Evolutionary conservation across 1,140 invertebrate genomes (phyloP), one percentile per base, ranked within the genome.

Genomic region (Plectus sambesii): DNA sequence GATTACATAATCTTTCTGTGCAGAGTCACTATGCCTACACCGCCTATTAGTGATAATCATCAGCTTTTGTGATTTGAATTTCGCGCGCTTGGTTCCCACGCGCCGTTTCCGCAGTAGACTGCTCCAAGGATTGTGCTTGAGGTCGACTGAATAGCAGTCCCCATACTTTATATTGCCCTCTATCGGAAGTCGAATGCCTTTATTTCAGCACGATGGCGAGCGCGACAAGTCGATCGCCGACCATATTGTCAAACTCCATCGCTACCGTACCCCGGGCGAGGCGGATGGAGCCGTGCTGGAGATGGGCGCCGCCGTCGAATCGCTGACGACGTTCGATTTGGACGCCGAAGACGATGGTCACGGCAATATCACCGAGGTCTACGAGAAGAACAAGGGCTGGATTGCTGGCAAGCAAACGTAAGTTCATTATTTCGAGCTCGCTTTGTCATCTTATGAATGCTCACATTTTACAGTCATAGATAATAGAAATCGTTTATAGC

Each of bases 211-310:
- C 60, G 86, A 98, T 68, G 78, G 82, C 15, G 88, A 94, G 58
- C 78, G 81, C 59, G 94, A 99, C 74, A 76, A 83, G 36, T 78
- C 79, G 69, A 93, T 99, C 50, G 82, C 90, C 2, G 90, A 97
- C 66, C 92, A 98, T 68, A 92, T 99, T 27, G 80, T 98, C 1
- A 77, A 92, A 42, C 94, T 98, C 82, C 94, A 99, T 71, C 77
- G 87, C 66, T 99, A 92, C 72, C 79, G 81, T 76, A 68, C 69
- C 24, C 56, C 88, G 1, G 78, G 78, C 39, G 92, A 98, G 71
- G 82, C 87, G 71, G 93, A 98, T 68, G 94, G 94, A 4, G 86
- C 61, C 71, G 85, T 87, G 1, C 69, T 93, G 5, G 81, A 85
- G 0, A 80, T 94, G 73, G 76, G 78, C 3, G 77, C 77, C 37